Evolutionary conservation across 2,888 invertebrate species (phyloP), one percentile per base, ranked within the genome.

Genomic region (Sylvicola cinctus): DNA sequence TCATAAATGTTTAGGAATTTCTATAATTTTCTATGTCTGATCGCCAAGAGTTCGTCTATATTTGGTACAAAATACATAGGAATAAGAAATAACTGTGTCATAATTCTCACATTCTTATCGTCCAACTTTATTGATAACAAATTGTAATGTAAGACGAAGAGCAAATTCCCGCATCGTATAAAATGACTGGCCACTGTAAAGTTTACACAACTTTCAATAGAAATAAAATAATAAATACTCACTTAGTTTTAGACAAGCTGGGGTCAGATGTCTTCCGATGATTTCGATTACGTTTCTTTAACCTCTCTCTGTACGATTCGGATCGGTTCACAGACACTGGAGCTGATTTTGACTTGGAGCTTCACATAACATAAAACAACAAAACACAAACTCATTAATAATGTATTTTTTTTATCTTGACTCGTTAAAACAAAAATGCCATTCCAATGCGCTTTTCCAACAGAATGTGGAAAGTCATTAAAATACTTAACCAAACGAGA

Each of bases 211-310:
- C n/a, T n/a, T n/a, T n/a, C n/a, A 20, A 20, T 20, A 8, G 20
- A 4, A 20, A 20, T 20, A 6, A 20, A 20, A 20, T 8, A 20
- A 6, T 6, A 20, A 26, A 16, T 42, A 65, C 70, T 70, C 52
- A 72, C 71, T 49, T 54, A 41, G 68, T 69, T 53, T 72, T 72
- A 41, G 74, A 74, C 47, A 77, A 67, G 58, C 76, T 77, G 31
- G 80, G 80, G 62, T 81, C 80, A 49, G 79, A 79, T 46, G 76
- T 75, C 61, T 80, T 80, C 48, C 79, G 65, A 46, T 74, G 68
- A 38, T 52, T 56, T 41, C 73, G 62, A 51, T 72, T 73, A 46
- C 75, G 66, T 47, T 62, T 61, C 68, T 74, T 66, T 45, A 70
- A 63, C 45, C 70, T 62, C 50, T 73, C 74, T 54, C 74, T 74